Conservation (phyloP, 2,888 invertebrate genomes). For the Carterocephalus palaemon region DNA sequence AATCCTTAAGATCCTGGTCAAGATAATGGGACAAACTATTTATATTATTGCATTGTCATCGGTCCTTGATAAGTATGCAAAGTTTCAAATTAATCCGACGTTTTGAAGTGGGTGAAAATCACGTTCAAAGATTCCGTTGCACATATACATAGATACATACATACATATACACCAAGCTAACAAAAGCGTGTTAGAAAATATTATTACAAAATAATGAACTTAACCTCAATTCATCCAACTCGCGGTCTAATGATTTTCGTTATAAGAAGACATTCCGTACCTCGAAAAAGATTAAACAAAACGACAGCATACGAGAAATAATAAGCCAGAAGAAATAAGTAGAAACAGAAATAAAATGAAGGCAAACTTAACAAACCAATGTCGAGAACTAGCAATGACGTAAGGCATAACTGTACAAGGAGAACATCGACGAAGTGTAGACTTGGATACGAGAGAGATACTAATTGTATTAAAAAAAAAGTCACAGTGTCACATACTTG, state of each 20-base stretch:
- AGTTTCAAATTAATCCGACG: no score
- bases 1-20: no score
- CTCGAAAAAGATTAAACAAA: conserved; percentile 39
- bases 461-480: conserved; percentile 30
- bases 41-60: no score
- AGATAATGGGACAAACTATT: no score
- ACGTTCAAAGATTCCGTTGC: no score
- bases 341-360: conserved; percentile 38
- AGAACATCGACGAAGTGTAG: conserved; percentile 33
- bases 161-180: no score
- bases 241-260: conserved; percentile 36
- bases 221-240: conserved; percentile 40
- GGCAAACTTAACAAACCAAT: conserved; percentile 29
- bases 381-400: conserved; percentile 51
- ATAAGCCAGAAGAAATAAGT: conserved; percentile 39
- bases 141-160: no score
- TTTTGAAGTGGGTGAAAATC: no score
- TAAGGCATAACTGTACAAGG: conserved; percentile 45
- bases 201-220: no score
- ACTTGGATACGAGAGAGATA: conserved; percentile 29
- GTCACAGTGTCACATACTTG: conserved; percentile 59
- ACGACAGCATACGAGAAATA: conserved; percentile 44
- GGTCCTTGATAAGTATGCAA: no score
- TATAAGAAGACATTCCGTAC: conserved; percentile 48
- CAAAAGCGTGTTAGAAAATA: no score